Evolutionary conservation across 2,113 vertebrate genomes (phyloP).

Genomic region (Eupsittula cactorum): DNA sequence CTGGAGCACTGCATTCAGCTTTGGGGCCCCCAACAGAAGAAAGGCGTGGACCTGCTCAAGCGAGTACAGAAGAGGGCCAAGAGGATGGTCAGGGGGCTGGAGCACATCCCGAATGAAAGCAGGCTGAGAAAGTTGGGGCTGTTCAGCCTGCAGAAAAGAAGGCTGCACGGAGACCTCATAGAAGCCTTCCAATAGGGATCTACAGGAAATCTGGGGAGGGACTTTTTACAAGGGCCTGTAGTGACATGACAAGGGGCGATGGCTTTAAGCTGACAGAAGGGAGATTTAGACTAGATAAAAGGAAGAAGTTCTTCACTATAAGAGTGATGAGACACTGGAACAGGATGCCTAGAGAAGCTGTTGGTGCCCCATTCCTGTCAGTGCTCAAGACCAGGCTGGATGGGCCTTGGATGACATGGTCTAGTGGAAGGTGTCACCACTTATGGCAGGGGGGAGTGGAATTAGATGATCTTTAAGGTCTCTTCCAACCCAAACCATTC

Average conservation of each 20-base stretch:
- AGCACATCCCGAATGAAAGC: neutral
- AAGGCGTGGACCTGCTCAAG: neutral
- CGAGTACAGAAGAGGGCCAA: neutral
- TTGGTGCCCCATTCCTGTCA: neutral
- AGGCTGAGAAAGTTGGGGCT: neutral
- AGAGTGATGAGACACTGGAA: neutral
- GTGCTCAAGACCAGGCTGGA: neutral
- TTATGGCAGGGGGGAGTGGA: neutral
- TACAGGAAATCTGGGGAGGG: neutral
- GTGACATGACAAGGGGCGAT: neutral
- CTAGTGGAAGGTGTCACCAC: neutral
- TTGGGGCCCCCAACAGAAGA: neutral
- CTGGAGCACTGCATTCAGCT: neutral
- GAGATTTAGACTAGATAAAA: neutral
- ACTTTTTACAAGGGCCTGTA: neutral
- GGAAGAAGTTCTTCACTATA: neutral
- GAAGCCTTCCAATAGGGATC: neutral
- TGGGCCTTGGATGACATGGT: neutral
- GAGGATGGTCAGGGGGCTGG: neutral
- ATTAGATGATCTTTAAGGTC: neutral
- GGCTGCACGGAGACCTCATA: fast-evolving
- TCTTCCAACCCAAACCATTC: neutral
- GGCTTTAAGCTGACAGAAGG: neutral
- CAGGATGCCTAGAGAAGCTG: neutral
- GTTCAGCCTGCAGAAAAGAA: neutral